phyloP scores from a whole-genome alignment of 2,888 invertebrate species.

The Lepetodrilus schrolli region DNA sequence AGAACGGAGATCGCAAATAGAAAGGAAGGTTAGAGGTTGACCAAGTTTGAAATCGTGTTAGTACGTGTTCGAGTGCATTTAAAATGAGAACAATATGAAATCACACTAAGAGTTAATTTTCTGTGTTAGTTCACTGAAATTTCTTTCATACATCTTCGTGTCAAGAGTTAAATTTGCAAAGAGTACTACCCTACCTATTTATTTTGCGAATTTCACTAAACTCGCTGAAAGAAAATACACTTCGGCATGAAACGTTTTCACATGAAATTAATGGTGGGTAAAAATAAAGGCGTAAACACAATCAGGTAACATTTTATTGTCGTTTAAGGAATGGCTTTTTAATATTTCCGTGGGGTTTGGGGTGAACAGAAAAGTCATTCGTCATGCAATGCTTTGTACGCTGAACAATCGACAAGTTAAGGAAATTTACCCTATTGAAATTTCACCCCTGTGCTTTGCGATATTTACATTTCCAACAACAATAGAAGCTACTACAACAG shows the following conservation, averaged over 20 bases:
- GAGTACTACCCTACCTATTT: neutral
- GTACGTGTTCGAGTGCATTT: neutral
- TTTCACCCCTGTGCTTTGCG: neutral
- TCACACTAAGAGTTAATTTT: neutral
- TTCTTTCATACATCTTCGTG: neutral
- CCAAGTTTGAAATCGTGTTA: neutral
- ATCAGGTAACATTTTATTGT: constrained; percentile 2
- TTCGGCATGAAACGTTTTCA: constrained; percentile 15
- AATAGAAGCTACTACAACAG: constrained; percentile 7
- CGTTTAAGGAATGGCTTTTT: constrained; percentile 25
- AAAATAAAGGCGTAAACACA: constrained; percentile 12
- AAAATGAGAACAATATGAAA: neutral
- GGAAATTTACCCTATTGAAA: constrained; percentile 17
- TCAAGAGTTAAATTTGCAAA: neutral
- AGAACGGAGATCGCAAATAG: too few relatives aligned
- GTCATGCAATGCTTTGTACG: neutral
- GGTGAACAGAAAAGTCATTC: constrained; percentile 24
- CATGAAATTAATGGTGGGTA: constrained; percentile 25
- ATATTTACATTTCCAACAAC: constrained; percentile 19
- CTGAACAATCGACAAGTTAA: constrained; percentile 21
- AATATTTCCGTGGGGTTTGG: constrained; percentile 19
- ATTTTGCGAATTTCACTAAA: constrained; percentile 1
- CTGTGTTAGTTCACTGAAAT: neutral
- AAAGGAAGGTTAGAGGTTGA: neutral
- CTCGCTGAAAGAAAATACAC: constrained; percentile 24